Percentiles rank a stretch among this genome's conserved stretches.
These are phyloP conservation scores for Chymomyza caudatula DNA, from an alignment of 2,888 invertebrate species.

Conservation along the genomic window DNA sequence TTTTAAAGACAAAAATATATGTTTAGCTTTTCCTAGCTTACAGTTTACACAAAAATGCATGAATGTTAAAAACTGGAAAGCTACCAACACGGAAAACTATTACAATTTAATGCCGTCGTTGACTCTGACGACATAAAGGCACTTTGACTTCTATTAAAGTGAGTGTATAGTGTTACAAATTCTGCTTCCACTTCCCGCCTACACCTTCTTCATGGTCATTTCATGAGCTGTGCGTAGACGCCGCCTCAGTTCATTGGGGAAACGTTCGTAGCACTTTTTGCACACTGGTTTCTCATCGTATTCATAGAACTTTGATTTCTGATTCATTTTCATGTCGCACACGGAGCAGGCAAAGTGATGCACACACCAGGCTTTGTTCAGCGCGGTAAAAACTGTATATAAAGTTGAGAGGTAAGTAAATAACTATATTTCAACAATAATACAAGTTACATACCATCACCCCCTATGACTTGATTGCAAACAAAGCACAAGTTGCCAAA, in stretches of 20 bases:
- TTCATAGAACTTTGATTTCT: constrained; percentile 99
- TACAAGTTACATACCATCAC: constrained; percentile 88
- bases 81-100: constrained; percentile 51
- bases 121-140: constrained; percentile 38
- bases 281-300: constrained; percentile 99
- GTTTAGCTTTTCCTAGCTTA: background rate
- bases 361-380: constrained; percentile 99
- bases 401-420: background rate
- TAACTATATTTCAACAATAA: background rate
- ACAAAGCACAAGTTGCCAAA: constrained; percentile 99
- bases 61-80: constrained; percentile 19
- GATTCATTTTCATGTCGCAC: constrained; percentile 97
- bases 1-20: background rate
- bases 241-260: constrained; percentile 95
- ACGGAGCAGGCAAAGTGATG: constrained; percentile 98
- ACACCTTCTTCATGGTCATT: constrained; percentile 82
- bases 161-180: constrained; percentile 34
- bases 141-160: constrained; percentile 43
- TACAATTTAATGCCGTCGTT: background rate
- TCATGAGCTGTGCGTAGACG: constrained; percentile 94
- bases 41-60: background rate
- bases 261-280: constrained; percentile 98
- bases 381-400: constrained; percentile 92
- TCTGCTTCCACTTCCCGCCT: constrained; percentile 10
- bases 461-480: constrained; percentile 98